Evolutionary conservation across 2,113 vertebrate species (phyloP).

Genomic region (Pogonocichla stellata): DNA sequence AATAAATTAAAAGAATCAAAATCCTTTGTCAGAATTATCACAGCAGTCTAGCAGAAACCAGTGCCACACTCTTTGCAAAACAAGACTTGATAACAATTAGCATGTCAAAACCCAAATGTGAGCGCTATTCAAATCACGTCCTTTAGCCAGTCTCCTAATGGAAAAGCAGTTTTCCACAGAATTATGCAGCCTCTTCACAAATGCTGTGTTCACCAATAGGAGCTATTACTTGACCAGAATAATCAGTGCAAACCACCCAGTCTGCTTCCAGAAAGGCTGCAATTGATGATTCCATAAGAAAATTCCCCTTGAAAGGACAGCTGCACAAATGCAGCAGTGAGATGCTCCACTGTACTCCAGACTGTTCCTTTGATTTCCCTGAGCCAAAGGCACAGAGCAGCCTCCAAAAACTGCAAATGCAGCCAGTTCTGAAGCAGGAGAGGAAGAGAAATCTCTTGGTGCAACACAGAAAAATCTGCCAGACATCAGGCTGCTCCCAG

Average conservation of each 20-base stretch:
- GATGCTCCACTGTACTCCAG: background rate
- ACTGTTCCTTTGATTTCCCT: background rate
- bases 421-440: background rate
- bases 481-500: background rate
- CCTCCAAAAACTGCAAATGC: background rate
- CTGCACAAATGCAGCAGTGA: background rate
- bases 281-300: background rate
- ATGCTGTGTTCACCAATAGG: background rate
- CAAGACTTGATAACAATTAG: background rate
- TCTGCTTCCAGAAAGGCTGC: background rate
- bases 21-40: background rate
- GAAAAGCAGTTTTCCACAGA: background rate
- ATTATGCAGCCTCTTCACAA: conserved; percentile 34
- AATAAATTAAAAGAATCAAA: background rate
- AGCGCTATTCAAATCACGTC: conserved; percentile 28
- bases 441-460: background rate
- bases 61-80: background rate
- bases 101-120: background rate
- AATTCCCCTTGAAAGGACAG: conserved; percentile 21
- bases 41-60: background rate
- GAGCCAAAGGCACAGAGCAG: background rate
- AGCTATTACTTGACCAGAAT: background rate
- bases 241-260: background rate
- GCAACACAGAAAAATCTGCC: background rate
- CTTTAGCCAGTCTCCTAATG: background rate